Base-by-base conservation (phyloP, 2,113 vertebrate species). In the Lycocorax pyrrhopterus region DNA sequence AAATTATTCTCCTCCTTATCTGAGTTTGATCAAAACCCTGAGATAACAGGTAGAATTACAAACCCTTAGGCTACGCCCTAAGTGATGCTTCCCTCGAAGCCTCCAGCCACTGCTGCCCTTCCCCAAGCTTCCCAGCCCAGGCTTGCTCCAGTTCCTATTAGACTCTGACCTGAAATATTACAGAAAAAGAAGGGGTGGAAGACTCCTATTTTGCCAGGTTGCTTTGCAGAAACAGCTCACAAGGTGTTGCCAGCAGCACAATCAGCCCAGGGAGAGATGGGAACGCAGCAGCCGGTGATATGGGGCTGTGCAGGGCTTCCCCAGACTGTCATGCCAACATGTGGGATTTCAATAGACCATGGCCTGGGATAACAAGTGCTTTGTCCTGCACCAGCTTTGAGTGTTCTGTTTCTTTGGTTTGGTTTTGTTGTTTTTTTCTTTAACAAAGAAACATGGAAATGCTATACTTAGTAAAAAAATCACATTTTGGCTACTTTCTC, bases 221-320 rank as follows among this genome's bases (percentile, higher is more conserved):
- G 49, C 18, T 79, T 33, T 43, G 44, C 62, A 59, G n/a, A 62
- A 89, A 71, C 47, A 64, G 49, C 46, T 66, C 55, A 10, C 32
- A 33, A 30, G 41, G 26, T n/a, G 43, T 22, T 78, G 33, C 35
- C 66, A 82, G 64, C 41, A 35, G 37, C 56, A 69, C 35, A 37
- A 5, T 37, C 55, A 55, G 59, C 46, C 35, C 51, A 56, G 18
- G 21, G 68, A 69, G 59, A 60, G 51, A 30, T 1, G 1, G 19
- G 35, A 64, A 75, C 49, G 33, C 20, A 26, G 55, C 20, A 68
- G 44, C 6, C 0, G 0, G 3, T n/a, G 51, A 44, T 23, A 16
- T 0, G 0, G 22, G 19, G 20, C 55, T 16, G 29, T 16, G 46
- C 12, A 8, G 56, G 12, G 14, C 39, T 63, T 71, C 47, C 63